phyloP scores from a whole-genome alignment of 2,888 invertebrate genomes.

The Caenorhabditis sulstoni region DNA sequence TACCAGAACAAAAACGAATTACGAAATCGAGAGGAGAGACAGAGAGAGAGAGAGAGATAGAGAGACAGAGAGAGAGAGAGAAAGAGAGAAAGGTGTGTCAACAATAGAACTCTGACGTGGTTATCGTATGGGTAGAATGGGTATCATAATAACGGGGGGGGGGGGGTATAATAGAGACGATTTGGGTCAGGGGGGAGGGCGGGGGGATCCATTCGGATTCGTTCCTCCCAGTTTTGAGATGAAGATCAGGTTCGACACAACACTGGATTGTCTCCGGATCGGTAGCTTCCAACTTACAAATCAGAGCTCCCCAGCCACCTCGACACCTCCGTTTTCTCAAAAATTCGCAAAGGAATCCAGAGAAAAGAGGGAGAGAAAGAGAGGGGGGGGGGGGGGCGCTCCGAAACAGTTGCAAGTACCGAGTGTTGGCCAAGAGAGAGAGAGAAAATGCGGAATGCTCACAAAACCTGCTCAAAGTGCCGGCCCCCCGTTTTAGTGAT shows the following conservation, averaged over 20 bases:
- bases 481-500: too few species aligned
- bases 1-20: too few species aligned
- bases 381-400: not conserved
- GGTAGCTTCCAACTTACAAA: constrained; percentile 47
- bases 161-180: constrained; percentile 3
- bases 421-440: constrained; percentile 50
- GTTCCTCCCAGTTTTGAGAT: constrained; percentile 38
- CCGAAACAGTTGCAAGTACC: constrained; percentile 44
- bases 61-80: constrained; percentile 22
- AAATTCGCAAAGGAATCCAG: constrained; percentile 2
- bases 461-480: not conserved
- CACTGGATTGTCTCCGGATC: constrained; percentile 53
- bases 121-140: constrained; percentile 21
- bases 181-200: too few species aligned
- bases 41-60: constrained; percentile 12
- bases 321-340: too few species aligned
- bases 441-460: not conserved
- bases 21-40: constrained; percentile 13
- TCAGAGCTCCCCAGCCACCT: not conserved
- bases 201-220: too few species aligned
- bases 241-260: constrained; percentile 60
- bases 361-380: too few species aligned
- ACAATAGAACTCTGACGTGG: constrained; percentile 52
- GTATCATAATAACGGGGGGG: too few species aligned
- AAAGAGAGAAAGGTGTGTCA: not conserved